A percentile compares a stretch with the other conserved stretches of the same genome.
Conservation (phyloP, 2,888 invertebrate species). For the Chymomyza procnemis region DNA sequence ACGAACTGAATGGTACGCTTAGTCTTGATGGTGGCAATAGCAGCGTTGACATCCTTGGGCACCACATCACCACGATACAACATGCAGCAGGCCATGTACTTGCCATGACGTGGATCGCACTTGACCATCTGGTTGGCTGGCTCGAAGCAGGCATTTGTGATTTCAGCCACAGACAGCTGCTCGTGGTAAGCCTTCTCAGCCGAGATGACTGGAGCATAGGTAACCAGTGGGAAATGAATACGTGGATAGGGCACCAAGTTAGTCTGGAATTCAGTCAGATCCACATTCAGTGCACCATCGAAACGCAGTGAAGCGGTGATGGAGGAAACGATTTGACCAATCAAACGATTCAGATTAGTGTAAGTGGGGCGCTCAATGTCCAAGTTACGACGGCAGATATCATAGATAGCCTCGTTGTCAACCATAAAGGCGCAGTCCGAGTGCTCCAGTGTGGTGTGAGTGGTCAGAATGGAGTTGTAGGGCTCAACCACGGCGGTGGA, state of each 20-base stretch:
- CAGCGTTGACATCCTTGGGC: conserved; percentile 94
- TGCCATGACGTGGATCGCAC: conserved; percentile 93
- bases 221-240: conserved; percentile 95
- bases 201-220: conserved; percentile 94
- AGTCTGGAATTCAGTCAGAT: conserved; percentile 95
- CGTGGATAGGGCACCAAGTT: conserved; percentile 96
- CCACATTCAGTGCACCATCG: conserved; percentile 94
- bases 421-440: conserved; percentile 95
- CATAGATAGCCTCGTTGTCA: conserved; percentile 93
- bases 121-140: conserved; percentile 96
- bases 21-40: conserved; percentile 96
- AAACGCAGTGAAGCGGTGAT: conserved; percentile 95
- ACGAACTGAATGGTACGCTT: conserved; percentile 94
- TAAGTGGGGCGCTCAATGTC: conserved; percentile 92
- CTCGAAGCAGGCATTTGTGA: conserved; percentile 96
- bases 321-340: conserved; percentile 93
- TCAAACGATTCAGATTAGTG: conserved; percentile 91
- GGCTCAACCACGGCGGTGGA: conserved; percentile 91
- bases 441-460: conserved; percentile 92
- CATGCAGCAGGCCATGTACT: conserved; percentile 97
- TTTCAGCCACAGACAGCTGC: conserved; percentile 92
- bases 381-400: conserved; percentile 91
- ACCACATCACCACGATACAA: conserved; percentile 95
- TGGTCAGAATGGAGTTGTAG: conserved; percentile 95
- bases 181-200: conserved; percentile 96